These are phyloP conservation scores for Pterois miles DNA, from an alignment of 2,797 vertebrate genomes.

Conservation along the genomic window DNA sequence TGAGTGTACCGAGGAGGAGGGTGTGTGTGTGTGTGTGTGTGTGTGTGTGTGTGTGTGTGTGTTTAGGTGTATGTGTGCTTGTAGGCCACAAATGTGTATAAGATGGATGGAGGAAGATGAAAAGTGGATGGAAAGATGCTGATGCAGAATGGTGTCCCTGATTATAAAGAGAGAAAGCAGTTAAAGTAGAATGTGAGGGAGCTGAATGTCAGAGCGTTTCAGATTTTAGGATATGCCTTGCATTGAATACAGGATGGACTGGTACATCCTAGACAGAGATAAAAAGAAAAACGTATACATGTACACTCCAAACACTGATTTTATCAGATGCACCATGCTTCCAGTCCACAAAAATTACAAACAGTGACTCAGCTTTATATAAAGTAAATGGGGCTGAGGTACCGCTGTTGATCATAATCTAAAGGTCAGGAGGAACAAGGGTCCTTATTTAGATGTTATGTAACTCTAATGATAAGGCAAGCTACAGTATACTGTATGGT, in stretches of 20 bases:
- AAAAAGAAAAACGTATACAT: not conserved
- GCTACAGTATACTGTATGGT: not conserved
- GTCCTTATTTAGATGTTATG: conserved; percentile 29
- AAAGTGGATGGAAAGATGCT: conserved; percentile 24
- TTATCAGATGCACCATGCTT: conserved; percentile 1
- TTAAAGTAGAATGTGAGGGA: not conserved
- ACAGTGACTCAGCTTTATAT: conserved; percentile 22
- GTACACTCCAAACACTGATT: conserved; percentile 1
- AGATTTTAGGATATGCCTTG: not conserved
- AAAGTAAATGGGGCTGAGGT: not conserved
- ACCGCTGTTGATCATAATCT: conserved; percentile 27
- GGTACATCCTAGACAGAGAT: not conserved
- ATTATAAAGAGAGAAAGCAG: conserved; percentile 4
- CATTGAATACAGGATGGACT: not conserved
- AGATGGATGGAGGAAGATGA: conserved; percentile 12
- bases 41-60: not conserved
- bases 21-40: not conserved
- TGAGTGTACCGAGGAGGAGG: not conserved
- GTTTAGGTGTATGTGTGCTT: not conserved
- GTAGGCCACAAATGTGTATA: not conserved
- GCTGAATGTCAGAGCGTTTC: not conserved
- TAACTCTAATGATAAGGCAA: not conserved
- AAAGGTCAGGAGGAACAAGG: conserved; percentile 40
- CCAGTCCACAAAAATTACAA: conserved; percentile 8
- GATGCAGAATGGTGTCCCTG: conserved; percentile 2